Percentiles rank a stretch among this genome's conserved stretches.
Evolutionary conservation across 1,140 invertebrate genomes (phyloP).

Genomic region (Macrobrachium nipponense): DNA sequence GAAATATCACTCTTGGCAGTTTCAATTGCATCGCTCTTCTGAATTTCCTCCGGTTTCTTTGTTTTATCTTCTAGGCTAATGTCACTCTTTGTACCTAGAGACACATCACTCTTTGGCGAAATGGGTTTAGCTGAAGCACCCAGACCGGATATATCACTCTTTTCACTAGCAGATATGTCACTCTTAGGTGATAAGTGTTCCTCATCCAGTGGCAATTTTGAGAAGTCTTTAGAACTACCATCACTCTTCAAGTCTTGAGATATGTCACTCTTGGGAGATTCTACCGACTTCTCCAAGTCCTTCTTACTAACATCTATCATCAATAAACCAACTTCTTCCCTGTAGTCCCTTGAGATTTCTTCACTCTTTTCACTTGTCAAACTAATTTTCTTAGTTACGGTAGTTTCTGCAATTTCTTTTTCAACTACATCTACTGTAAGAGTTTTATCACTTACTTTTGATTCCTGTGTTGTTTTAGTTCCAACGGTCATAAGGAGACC

Average conservation of each 20-base stretch:
- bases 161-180: slow-evolving; percentile 6
- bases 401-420: too few relatives aligned
- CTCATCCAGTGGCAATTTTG: slow-evolving; percentile 5
- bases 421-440: too few relatives aligned
- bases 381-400: too few relatives aligned
- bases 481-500: too few relatives aligned
- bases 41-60: not conserved
- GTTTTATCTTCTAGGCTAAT: not conserved
- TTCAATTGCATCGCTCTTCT: not conserved
- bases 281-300: too few relatives aligned
- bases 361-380: too few relatives aligned
- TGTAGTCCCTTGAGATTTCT: too few relatives aligned
- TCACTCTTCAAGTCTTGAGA: slow-evolving; percentile 12
- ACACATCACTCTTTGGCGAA: slow-evolving; percentile 11
- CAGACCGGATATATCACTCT: not conserved
- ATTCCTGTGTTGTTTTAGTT: too few relatives aligned
- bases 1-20: slow-evolving; percentile 29
- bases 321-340: too few relatives aligned
- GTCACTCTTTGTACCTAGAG: not conserved
- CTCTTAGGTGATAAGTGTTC: slow-evolving; percentile 18
- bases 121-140: too few relatives aligned
- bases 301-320: too few relatives aligned
- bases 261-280: not conserved
- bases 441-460: too few relatives aligned
- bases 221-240: slow-evolving; percentile 30